Evolutionary conservation across 2,113 vertebrate species (phyloP).

Genomic region (Calcarius ornatus): DNA sequence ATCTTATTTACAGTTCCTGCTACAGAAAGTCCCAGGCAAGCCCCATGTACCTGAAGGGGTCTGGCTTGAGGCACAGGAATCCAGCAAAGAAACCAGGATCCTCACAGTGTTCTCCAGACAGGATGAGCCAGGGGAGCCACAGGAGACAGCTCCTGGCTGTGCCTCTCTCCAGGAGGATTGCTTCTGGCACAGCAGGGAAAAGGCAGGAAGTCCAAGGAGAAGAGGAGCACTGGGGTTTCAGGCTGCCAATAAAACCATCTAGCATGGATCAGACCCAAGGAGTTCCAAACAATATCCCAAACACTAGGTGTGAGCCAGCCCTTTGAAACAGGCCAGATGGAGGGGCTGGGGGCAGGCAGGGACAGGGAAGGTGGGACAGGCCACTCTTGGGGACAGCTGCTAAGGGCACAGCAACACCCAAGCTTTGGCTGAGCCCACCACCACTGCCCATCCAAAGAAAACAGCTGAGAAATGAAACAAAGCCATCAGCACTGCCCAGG

Average conservation of each 20-base stretch:
- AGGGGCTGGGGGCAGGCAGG: background rate
- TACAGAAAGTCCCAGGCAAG: background rate
- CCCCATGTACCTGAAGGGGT: background rate
- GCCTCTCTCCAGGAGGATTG: background rate
- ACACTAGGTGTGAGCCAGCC: background rate
- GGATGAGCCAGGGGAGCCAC: background rate
- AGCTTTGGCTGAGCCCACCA: background rate
- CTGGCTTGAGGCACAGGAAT: background rate
- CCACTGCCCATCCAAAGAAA: background rate
- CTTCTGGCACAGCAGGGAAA: background rate
- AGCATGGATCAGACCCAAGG: background rate
- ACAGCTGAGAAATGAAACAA: background rate
- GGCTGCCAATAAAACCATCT: conserved; percentile 33
- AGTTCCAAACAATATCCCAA: background rate
- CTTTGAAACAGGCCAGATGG: background rate
- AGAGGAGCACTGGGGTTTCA: conserved; percentile 1
- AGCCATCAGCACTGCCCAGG: background rate
- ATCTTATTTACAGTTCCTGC: background rate
- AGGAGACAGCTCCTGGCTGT: background rate
- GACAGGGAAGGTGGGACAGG: background rate
- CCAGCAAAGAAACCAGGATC: background rate
- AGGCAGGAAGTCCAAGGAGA: conserved; percentile 26
- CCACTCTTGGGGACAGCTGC: background rate
- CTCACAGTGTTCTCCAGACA: background rate
- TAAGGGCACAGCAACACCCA: background rate